phyloP scores from a whole-genome alignment of 1,140 invertebrate species.

The Drosophila sproati region DNA sequence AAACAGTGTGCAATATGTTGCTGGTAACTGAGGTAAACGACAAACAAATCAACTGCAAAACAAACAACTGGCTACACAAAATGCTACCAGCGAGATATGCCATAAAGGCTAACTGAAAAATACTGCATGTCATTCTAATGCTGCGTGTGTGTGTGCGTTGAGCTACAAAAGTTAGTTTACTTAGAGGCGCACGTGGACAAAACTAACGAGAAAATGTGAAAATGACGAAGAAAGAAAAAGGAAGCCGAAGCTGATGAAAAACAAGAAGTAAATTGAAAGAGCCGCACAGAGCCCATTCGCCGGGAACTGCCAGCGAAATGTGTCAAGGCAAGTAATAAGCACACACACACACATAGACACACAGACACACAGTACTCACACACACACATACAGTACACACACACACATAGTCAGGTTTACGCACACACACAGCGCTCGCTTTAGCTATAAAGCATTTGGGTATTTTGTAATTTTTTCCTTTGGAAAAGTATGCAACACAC shows the following conservation, averaged over 20 bases:
- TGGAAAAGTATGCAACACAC: neutral
- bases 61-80: constrained; percentile 30
- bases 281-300: constrained; percentile 24
- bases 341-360: constrained; percentile 24
- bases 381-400: constrained; percentile 1
- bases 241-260: constrained; percentile 9
- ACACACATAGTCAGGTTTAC: neutral
- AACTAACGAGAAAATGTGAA: constrained; percentile 48
- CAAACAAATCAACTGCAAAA: constrained; percentile 33
- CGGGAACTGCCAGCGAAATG: constrained; percentile 53
- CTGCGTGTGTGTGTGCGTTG: constrained; percentile 27
- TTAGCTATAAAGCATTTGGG: constrained; percentile 23
- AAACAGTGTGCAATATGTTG: neutral
- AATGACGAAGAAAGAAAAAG: constrained; percentile 12
- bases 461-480: constrained; percentile 23
- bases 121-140: constrained; percentile 51
- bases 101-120: constrained; percentile 76
- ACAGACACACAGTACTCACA: constrained; percentile 15
- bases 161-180: constrained; percentile 41
- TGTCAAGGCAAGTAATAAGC: constrained; percentile 65
- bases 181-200: constrained; percentile 47
- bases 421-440: neutral
- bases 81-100: constrained; percentile 54
- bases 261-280: constrained; percentile 23
- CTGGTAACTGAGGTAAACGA: constrained; percentile 33